Base-by-base conservation (phyloP, 2,113 vertebrate genomes). In the Oreochromis tanganicae region DNA sequence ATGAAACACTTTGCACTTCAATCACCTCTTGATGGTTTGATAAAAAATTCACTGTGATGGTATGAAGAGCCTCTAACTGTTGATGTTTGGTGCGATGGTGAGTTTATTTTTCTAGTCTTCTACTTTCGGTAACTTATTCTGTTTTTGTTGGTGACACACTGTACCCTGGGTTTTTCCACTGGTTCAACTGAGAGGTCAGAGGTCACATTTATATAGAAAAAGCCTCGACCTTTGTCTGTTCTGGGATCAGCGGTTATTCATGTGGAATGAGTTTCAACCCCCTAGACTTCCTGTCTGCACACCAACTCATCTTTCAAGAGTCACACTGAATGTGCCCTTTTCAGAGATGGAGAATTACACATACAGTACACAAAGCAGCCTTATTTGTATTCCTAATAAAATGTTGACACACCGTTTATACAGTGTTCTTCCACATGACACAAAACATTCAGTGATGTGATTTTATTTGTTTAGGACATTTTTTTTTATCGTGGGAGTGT, bases 221-320 rank as follows among this genome's bases (percentile, higher is more conserved):
- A 83, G 57, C 36, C 86, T 78, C 32, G 7, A 84, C 59, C 50
- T 87, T 66, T 86, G 73, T 81, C 61, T 82, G 80, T 52, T 46
- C 68, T 43, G 61, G 55, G 61, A 52, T 87, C 66, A 46, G 52
- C 3, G 8, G 19, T n/a, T 68, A 56, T 85, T 88, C 46, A 73
- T 80, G 86, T 81, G 89, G 81, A 86, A 84, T 48, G 32, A 46
- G 80, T 12, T 34, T 75, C 73, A 91, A 80, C 82, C 63, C 82
- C 36, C 61, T 1, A 38, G 29, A 79, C 83, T 85, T 92, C 86
- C 89, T 92, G 85, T 90, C 83, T 89, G 52, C 85, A 68, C 78
- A 41, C 27, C 55, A 55, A 54, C 66, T 81, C 32, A 43, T 75
- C 85, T 82, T 88, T 59, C 87, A 73, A 87, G 82, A 79, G 36